Percentiles rank a stretch among this genome's conserved stretches.
These are phyloP conservation scores for Hypomesus transpacificus DNA, from an alignment of 2,113 vertebrate genomes.

Conservation along the genomic window DNA sequence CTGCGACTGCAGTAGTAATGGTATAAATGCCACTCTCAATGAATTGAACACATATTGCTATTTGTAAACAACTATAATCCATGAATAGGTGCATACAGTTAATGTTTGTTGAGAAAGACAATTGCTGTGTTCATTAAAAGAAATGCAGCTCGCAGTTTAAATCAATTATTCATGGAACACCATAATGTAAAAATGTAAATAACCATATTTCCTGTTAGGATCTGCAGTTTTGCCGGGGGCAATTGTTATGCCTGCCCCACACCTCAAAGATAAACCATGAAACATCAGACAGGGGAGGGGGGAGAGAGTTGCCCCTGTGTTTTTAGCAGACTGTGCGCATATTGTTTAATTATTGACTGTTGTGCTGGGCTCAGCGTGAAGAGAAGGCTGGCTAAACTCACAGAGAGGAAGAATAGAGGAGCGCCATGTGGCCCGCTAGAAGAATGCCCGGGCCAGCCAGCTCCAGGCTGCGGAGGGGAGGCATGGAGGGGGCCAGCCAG, in stretches of 20 bases:
- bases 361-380: conserved; percentile 64
- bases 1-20: conserved; percentile 22
- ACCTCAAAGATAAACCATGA: conserved; percentile 16
- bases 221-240: conserved; percentile 8
- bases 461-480: neutral
- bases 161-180: conserved; percentile 49
- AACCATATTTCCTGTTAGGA: conserved; percentile 26
- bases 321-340: conserved; percentile 45
- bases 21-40: conserved; percentile 23
- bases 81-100: conserved; percentile 35
- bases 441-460: conserved; percentile 49
- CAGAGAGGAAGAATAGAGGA: conserved; percentile 44
- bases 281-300: conserved; percentile 14
- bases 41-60: conserved; percentile 40
- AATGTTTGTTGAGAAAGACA: conserved; percentile 30
- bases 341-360: conserved; percentile 73
- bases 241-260: neutral
- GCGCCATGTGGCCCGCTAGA: conserved; percentile 73
- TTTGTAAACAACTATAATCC: conserved; percentile 30
- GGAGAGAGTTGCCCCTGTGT: conserved; percentile 19
- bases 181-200: conserved; percentile 28
- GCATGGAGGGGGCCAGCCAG: no score
- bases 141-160: conserved; percentile 22
- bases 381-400: conserved; percentile 49
- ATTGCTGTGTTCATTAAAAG: conserved; percentile 34